phyloP scores from a whole-genome alignment of 2,888 invertebrate genomes.

The Crepidodera aurea region DNA sequence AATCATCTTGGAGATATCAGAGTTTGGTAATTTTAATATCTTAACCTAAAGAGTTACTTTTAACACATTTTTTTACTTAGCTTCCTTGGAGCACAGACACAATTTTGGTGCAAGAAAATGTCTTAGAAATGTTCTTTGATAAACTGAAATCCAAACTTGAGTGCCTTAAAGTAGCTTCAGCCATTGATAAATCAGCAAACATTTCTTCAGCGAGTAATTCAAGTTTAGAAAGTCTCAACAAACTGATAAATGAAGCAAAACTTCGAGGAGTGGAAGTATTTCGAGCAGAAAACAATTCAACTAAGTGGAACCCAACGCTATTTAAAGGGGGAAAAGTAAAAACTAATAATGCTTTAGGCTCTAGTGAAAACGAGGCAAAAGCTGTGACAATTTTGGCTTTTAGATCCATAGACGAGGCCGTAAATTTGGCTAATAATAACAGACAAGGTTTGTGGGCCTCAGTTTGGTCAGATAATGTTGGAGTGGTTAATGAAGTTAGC shows the following conservation, averaged over 20 bases:
- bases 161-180: conserved; percentile 53
- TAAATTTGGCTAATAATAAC: conserved; percentile 65
- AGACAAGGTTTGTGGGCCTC: conserved; percentile 64
- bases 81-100: conserved; percentile 64
- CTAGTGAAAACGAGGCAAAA: conserved; percentile 35
- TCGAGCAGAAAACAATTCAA: conserved; percentile 38
- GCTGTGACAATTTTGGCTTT: conserved; percentile 62
- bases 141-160: conserved; percentile 59
- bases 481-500: conserved; percentile 65
- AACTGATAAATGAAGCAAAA: conserved; percentile 46
- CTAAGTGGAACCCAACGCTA: conserved; percentile 52
- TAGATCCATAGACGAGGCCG: conserved; percentile 66
- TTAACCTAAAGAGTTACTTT: conserved; percentile 25
- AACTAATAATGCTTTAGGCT: conserved; percentile 48
- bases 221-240: conserved; percentile 48
- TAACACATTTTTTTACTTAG: conserved; percentile 49
- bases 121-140: conserved; percentile 60
- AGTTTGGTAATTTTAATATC: no score
- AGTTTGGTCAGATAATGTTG: conserved; percentile 67
- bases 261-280: conserved; percentile 51
- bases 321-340: conserved; percentile 52
- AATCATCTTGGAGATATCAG: conserved; percentile 65
- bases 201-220: conserved; percentile 57
- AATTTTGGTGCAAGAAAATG: conserved; percentile 65
- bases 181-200: conserved; percentile 62